Evolutionary conservation across 2,113 vertebrate genomes (phyloP).

Genomic region (Chaetodon trifascialis): DNA sequence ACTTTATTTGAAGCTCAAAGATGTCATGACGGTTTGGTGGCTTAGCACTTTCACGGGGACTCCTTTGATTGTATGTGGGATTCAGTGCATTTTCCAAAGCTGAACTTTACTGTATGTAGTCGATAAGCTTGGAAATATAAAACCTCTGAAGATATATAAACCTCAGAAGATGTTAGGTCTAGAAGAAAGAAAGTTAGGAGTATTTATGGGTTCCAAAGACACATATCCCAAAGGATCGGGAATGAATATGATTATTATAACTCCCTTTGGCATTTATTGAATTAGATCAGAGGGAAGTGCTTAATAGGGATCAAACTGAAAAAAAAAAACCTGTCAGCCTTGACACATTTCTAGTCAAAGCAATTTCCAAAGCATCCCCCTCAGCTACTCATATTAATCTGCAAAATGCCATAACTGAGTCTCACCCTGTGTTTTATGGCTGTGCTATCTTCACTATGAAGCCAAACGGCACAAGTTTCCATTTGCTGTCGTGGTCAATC

Average conservation of each 20-base stretch:
- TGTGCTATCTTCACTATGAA: slow-evolving; percentile 40
- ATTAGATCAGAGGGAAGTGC: slow-evolving; percentile 77
- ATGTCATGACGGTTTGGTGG: slow-evolving; percentile 57
- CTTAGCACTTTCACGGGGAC: slow-evolving; percentile 65
- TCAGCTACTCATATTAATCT: slow-evolving; percentile 76
- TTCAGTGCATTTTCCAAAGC: slow-evolving; percentile 54
- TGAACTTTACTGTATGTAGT: slow-evolving; percentile 54
- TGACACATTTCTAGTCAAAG: slow-evolving; percentile 78
- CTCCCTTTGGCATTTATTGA: slow-evolving; percentile 80
- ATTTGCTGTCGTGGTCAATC: slow-evolving; percentile 66
- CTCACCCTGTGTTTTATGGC: slow-evolving; percentile 58
- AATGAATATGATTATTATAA: slow-evolving; percentile 79
- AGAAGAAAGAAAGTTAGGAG: slow-evolving; percentile 64
- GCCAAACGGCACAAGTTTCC: slow-evolving; percentile 50
- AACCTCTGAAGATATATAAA: slow-evolving; percentile 50
- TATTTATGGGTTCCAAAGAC: slow-evolving; percentile 77
- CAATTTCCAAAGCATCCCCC: slow-evolving; percentile 73
- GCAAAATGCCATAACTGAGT: slow-evolving; percentile 70
- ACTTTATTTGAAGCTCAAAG: slow-evolving; percentile 64
- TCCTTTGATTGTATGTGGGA: slow-evolving; percentile 66
- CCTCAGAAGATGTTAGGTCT: slow-evolving; percentile 59
- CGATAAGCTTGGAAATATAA: slow-evolving; percentile 51
- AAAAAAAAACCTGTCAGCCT: slow-evolving; percentile 61
- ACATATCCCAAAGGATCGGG: slow-evolving; percentile 71
- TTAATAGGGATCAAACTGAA: slow-evolving; percentile 77